These are phyloP conservation scores for Leucoraja ocellata DNA, from an alignment of 2,797 vertebrate species.

Conservation along the genomic window DNA sequence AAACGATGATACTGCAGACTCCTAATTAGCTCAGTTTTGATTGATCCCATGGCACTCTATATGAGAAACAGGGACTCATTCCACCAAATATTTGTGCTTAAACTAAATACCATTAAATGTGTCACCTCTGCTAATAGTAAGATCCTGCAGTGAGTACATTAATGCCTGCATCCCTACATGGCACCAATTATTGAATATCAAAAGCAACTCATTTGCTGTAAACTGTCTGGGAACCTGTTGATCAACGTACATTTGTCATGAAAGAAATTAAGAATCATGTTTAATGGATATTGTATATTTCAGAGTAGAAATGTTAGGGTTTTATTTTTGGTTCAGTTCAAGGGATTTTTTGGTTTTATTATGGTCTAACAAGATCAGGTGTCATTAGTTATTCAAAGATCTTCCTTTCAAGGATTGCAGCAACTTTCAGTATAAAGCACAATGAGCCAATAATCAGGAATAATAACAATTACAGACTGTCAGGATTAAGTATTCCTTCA, in stretches of 20 bases:
- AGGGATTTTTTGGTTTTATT: too few species aligned
- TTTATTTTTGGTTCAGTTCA: too few species aligned
- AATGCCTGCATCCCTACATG: background rate
- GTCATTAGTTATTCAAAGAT: too few species aligned
- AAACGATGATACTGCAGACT: background rate
- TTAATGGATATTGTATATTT: background rate
- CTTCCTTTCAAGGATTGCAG: too few species aligned
- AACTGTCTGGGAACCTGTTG: background rate
- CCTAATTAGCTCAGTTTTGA: background rate
- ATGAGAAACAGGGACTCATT: background rate
- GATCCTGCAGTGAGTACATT: background rate
- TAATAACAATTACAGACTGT: too few species aligned
- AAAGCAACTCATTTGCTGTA: background rate
- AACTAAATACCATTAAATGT: background rate
- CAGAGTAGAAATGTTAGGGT: too few species aligned
- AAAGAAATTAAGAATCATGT: background rate
- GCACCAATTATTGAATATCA: background rate
- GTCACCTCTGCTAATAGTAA: background rate
- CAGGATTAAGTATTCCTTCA: too few species aligned
- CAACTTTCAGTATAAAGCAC: too few species aligned
- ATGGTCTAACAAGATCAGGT: too few species aligned
- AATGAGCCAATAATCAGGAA: too few species aligned
- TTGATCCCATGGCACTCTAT: background rate
- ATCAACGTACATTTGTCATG: background rate
- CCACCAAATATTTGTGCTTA: background rate